Base-by-base conservation (phyloP, 2,797 vertebrate genomes). In the Macroramphosus scolopax region DNA sequence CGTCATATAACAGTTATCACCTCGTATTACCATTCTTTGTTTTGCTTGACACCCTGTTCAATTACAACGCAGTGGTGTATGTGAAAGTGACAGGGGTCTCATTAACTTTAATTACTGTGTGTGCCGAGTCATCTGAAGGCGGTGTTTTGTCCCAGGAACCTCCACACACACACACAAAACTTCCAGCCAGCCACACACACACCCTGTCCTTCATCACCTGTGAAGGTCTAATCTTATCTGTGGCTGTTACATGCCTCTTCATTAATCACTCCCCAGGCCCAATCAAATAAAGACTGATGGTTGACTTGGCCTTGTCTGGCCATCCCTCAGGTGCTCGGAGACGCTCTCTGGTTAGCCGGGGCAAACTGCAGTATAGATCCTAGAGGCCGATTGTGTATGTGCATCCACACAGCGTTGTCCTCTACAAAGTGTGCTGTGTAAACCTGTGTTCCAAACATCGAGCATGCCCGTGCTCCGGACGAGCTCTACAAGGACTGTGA, bases 141-240 rank as follows among this genome's bases (percentile, higher is more conserved):
- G 37, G 46, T 64, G 63, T 75, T 72, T 72, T 64, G 28, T 83
- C 46, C 47, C 31, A 34, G 44, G 52, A 63, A 67, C 58, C 32
- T 15, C 55, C 63, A 48, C 29, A 22, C 45, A 44, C 64, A 48
- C 25, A 26, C 47, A 46, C 53, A 39, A 57, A 15, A 18, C 34
- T 20, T 14, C 1, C 35, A 38, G 34, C 61, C 61, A n/a, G n/a
- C n/a, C n/a, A n/a, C n/a, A n/a, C n/a, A 51, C 45, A 36, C 64
- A 63, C 65, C 65, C 51, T 52, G 80, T 83, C 85, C 84, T 86
- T 85, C 83, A 84, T 80, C 75, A 75, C 77, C 68, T 75, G 62
- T 73, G 68, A 89, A 87, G 82, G 81, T 82, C 75, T 82, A 80
- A 85, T 85, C 81, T 85, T 85, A 84, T 89, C 86, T 80, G 77